Percentiles rank a stretch among this genome's conserved stretches.
Evolutionary conservation across 2,113 vertebrate species (phyloP).

Genomic region (Myrmophylax atrothorax): DNA sequence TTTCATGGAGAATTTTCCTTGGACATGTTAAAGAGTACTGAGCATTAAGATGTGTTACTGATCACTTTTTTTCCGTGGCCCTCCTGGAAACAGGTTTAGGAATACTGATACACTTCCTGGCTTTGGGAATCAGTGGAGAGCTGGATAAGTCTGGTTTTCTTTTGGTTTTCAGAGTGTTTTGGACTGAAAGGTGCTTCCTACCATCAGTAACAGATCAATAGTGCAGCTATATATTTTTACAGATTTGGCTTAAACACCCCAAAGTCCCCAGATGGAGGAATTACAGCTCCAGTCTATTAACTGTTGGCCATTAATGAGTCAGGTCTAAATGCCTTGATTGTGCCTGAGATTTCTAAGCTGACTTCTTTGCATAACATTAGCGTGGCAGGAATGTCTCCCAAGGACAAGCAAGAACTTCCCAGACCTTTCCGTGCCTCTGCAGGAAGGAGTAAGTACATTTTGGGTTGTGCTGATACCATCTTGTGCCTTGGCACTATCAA

Average conservation of each 20-base stretch:
- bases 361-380: not conserved
- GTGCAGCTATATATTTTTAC: not conserved
- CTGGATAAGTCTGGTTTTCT: not conserved
- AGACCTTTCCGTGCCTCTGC: not conserved
- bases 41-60: not conserved
- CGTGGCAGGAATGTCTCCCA: not conserved
- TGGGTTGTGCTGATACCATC: conserved; percentile 29
- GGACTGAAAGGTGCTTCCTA: not conserved
- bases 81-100: not conserved
- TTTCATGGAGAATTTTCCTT: not conserved
- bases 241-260: not conserved
- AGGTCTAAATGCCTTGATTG: not conserved
- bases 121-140: not conserved
- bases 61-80: not conserved
- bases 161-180: not conserved
- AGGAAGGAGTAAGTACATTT: not conserved
- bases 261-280: not conserved
- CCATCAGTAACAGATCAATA: not conserved
- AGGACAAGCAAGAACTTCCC: not conserved
- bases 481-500: not conserved
- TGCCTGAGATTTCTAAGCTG: not conserved
- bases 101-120: not conserved
- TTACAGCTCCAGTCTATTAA: not conserved
- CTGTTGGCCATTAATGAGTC: not conserved
- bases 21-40: not conserved